Evolutionary conservation across 1,140 invertebrate species (phyloP).

Genomic region (Hestina assimilis): DNA sequence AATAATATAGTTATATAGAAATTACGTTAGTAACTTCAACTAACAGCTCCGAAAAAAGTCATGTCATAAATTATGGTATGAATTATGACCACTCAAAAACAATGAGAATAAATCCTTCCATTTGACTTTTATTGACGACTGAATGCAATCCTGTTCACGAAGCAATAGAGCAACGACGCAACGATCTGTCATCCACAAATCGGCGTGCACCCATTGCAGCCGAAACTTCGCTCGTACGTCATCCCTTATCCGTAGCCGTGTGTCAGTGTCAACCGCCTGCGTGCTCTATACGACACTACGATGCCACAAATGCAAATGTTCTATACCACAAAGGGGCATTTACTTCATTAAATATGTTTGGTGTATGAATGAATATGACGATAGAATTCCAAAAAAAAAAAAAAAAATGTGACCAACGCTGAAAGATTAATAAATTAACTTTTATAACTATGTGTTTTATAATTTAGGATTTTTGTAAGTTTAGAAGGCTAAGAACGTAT

Average conservation of each 20-base stretch:
- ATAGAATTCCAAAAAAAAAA: background rate
- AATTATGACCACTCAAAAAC: background rate
- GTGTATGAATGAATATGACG: background rate
- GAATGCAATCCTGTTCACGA: constrained; percentile 23
- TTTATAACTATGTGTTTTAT: no score
- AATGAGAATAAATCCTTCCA: constrained; percentile 1
- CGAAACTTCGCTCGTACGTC: constrained; percentile 47
- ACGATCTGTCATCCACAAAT: constrained; percentile 56
- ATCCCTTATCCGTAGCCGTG: constrained; percentile 59
- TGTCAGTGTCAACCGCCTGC: constrained; percentile 54
- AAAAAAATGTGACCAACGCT: background rate
- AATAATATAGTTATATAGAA: no score
- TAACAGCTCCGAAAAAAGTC: no score
- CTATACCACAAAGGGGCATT: no score
- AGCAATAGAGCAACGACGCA: constrained; percentile 29
- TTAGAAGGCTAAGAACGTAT: no score
- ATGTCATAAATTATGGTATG: background rate
- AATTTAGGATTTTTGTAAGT: no score
- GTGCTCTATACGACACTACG: constrained; percentile 32
- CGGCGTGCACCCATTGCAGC: constrained; percentile 55
- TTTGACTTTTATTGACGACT: constrained; percentile 25
- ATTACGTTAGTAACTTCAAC: no score
- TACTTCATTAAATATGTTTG: constrained; percentile 15
- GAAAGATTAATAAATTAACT: no score
- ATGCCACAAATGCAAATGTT: constrained; percentile 52